phyloP scores from a whole-genome alignment of 1,140 invertebrate species.

The Nixonia krombeini region DNA sequence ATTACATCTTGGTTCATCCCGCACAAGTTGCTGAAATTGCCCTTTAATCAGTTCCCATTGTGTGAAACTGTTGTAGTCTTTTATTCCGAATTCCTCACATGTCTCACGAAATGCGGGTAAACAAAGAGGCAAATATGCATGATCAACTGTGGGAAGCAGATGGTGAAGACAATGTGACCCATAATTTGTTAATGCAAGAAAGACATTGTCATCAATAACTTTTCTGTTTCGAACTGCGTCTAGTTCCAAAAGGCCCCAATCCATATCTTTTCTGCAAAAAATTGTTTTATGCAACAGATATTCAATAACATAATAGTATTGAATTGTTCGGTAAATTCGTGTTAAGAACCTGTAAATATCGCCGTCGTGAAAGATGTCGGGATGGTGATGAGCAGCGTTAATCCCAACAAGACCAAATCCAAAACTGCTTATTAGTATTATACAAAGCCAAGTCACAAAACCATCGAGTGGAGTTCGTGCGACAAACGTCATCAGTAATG shows the following conservation, averaged over 20 bases:
- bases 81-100: constrained; percentile 78
- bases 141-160: constrained; percentile 86
- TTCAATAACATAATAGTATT: too few species aligned
- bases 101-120: constrained; percentile 78
- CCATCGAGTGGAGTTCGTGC: constrained; percentile 54
- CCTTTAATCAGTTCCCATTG: constrained; percentile 77
- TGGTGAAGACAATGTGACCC: constrained; percentile 87
- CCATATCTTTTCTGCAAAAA: constrained; percentile 72
- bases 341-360: constrained; percentile 72
- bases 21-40: constrained; percentile 78
- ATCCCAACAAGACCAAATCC: constrained; percentile 78
- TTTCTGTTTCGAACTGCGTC: constrained; percentile 82
- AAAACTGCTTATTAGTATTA: constrained; percentile 75
- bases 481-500: constrained; percentile 70
- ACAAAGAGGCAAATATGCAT: constrained; percentile 78
- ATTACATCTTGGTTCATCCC: constrained; percentile 67
- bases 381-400: constrained; percentile 87
- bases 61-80: constrained; percentile 71
- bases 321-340: too few species aligned
- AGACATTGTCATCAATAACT: constrained; percentile 79
- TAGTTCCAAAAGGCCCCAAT: constrained; percentile 86
- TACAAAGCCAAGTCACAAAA: constrained; percentile 74
- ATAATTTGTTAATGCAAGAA: constrained; percentile 80
- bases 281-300: too few species aligned
- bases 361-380: constrained; percentile 87